These are phyloP conservation scores for Micronycteris hirsuta DNA, from an alignment of 2,113 vertebrate species.

Conservation along the genomic window DNA sequence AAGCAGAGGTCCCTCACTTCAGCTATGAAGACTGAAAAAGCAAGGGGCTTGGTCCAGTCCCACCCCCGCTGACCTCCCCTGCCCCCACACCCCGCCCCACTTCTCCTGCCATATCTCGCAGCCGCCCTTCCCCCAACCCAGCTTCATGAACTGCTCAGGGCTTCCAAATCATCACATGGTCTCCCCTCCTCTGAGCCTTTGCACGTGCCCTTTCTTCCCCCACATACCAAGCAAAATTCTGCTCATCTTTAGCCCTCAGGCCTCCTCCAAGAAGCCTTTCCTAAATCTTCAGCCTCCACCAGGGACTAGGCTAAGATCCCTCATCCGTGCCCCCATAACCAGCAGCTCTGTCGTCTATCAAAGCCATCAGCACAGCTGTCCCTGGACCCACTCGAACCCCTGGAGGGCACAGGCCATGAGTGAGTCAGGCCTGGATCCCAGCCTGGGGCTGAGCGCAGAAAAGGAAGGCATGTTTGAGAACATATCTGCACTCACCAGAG, in stretches of 20 bases:
- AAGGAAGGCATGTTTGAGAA: not conserved
- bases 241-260: not conserved
- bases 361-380: not conserved
- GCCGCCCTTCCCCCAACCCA: constrained; percentile 24
- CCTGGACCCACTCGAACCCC: not conserved
- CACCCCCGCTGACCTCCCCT: too few species aligned
- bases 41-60: not conserved
- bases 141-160: constrained; percentile 88
- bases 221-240: not conserved
- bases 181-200: not conserved
- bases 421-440: not conserved
- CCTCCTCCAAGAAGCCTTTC: not conserved
- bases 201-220: not conserved
- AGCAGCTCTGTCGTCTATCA: not conserved
- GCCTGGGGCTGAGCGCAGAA: not conserved
- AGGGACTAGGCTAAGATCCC: not conserved
- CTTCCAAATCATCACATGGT: constrained; percentile 85
- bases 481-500: rapidly evolving
- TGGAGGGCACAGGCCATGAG: not conserved
- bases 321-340: not conserved
- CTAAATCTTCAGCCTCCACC: not conserved
- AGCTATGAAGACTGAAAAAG: not conserved
- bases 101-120: not conserved
- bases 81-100: too few species aligned
- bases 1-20: not conserved